Base-by-base conservation (phyloP, 2,797 vertebrate genomes). In the Clarias fuscus region DNA sequence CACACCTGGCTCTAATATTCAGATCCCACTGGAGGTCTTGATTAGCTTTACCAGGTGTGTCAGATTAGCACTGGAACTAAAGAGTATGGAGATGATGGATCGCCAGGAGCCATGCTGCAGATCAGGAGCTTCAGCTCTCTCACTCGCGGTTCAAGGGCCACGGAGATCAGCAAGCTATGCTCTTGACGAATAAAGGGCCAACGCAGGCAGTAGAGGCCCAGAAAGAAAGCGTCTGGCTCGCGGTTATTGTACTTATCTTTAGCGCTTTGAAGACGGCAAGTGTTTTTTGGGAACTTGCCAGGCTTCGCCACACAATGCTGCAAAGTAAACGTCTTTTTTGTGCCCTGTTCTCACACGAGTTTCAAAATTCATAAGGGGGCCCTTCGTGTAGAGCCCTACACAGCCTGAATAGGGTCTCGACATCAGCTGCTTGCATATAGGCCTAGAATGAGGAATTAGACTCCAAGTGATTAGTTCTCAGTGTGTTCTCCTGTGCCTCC, bases 201-300 rank as follows among this genome's bases (percentile, higher is more conserved):
- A 91, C 87, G 92, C 88, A 85, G 88, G 92, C 88, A 85, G 88
- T 61, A 30, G 77, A 48, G 61, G 90, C 88, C 33, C 86, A 86
- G 91, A 89, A 89, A 86, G 83, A 84, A 91, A 90, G 89, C 90
- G 87, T 70, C 61, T 7, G 40, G 61, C 59, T n/a, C 2, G 27
- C 56, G 33, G 62, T 88, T 88, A 85, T 78, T 85, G 86, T 90
- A 89, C 91, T 92, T 90, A 88, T 87, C 79, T 84, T 22, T 84
- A 77, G 93, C 92, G 92, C 92, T 94, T 90, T 87, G 58, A 84
- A 77, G 88, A 91, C 86, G 93, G 93, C 92, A 91, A 95, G 92
- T 90, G 90, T 88, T 90, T 85, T 91, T 93, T 95, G 94, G 93
- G 93, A 92, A 91, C 83, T 90, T 91, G 94, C 94, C 95, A 95